Evolutionary conservation across 2,797 vertebrate species (phyloP).

Genomic region (Myiothlypis coronata): DNA sequence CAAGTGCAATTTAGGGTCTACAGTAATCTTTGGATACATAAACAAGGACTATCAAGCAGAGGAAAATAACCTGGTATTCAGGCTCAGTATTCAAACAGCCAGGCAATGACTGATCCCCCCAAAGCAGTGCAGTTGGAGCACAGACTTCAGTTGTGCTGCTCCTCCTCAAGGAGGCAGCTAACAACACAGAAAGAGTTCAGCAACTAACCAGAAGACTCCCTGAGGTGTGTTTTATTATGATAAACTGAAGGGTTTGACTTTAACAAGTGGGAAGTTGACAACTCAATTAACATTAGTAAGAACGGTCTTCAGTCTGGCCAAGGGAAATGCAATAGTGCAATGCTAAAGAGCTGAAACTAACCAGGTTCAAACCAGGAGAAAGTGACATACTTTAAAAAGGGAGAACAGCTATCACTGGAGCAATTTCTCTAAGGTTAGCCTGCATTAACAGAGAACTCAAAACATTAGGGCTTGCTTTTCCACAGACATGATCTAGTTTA

Average conservation of each 20-base stretch:
- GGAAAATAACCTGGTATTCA: not conserved
- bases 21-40: not conserved
- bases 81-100: not conserved
- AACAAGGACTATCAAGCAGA: not conserved
- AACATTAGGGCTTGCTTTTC: not conserved
- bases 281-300: not conserved
- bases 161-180: not conserved
- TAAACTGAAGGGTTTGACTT: not conserved
- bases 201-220: not conserved
- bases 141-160: not conserved
- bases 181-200: not conserved
- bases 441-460: not conserved
- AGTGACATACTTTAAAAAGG: not conserved
- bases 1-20: not conserved
- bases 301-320: not conserved
- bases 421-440: not conserved
- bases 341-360: not conserved
- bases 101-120: not conserved
- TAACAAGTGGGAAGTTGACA: not conserved
- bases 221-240: not conserved
- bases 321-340: not conserved
- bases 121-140: not conserved
- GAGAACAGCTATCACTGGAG: not conserved
- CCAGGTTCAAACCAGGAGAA: not conserved
- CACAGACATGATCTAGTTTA: not conserved